Evolutionary conservation across 2,113 vertebrate species (phyloP).

Genomic region (Lichenostomus cassidix): DNA sequence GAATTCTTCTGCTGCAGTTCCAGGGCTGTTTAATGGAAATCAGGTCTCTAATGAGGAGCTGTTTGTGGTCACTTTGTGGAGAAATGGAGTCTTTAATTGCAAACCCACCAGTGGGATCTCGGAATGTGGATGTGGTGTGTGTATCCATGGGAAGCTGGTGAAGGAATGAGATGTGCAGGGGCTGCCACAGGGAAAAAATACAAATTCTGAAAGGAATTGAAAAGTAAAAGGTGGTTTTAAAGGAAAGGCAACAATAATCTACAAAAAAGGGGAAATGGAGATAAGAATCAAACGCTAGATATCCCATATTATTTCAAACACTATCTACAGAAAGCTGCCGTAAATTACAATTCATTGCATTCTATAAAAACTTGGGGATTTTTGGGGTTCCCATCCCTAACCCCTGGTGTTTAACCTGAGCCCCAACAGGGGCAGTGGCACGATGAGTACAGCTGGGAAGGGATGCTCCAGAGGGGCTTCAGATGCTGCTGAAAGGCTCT

Average conservation of each 20-base stretch:
- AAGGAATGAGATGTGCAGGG: neutral
- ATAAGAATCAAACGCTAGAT: neutral
- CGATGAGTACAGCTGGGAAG: neutral
- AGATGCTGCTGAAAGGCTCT: neutral
- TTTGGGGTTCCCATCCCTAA: neutral
- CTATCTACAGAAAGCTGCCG: neutral
- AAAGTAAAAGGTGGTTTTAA: neutral
- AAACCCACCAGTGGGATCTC: neutral
- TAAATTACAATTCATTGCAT: neutral
- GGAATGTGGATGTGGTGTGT: neutral
- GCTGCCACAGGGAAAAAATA: neutral
- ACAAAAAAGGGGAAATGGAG: neutral
- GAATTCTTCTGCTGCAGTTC: constrained; percentile 1
- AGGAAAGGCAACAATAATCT: neutral
- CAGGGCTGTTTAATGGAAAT: constrained; percentile 28
- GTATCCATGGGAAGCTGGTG: neutral
- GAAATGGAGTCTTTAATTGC: constrained; percentile 27
- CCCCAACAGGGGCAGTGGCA: neutral
- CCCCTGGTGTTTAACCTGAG: neutral
- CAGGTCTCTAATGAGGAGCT: neutral
- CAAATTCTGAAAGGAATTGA: neutral
- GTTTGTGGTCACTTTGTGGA: neutral
- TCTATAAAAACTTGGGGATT: neutral
- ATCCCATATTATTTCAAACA: neutral
- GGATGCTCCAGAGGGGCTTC: neutral